Evolutionary conservation across 2,113 vertebrate species (phyloP).

Genomic region (Mobula birostris): DNA sequence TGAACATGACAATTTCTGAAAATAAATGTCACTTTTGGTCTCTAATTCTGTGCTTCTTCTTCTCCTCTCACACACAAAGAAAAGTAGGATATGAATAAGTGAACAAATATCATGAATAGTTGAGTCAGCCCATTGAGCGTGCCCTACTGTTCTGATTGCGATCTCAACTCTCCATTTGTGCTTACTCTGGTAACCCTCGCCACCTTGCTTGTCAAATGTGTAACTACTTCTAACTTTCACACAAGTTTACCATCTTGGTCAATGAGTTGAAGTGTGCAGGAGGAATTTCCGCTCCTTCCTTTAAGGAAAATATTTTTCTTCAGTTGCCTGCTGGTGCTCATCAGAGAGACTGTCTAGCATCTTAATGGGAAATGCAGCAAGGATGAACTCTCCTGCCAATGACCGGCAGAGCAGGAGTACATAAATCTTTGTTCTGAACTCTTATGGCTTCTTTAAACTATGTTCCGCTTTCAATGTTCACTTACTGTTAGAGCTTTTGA

Average conservation of each 20-base stretch:
- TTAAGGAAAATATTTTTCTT: background rate
- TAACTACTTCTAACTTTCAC: background rate
- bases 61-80: background rate
- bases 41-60: background rate
- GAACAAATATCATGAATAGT: background rate
- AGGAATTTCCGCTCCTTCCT: background rate
- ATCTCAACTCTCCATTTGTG: too few relatives aligned
- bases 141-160: too few relatives aligned
- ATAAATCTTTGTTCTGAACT: background rate
- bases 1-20: background rate
- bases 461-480: background rate
- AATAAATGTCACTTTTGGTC: background rate
- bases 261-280: background rate
- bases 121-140: too few relatives aligned
- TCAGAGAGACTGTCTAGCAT: background rate
- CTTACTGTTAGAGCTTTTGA: background rate
- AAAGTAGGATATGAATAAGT: background rate
- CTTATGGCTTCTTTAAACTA: background rate
- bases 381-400: background rate
- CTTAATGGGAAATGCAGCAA: background rate
- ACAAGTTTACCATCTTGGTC: background rate
- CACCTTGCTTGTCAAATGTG: too few relatives aligned
- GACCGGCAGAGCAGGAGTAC: background rate
- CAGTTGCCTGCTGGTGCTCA: background rate
- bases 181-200: too few relatives aligned